Percentiles rank a stretch among this genome's conserved stretches.
These are phyloP conservation scores for Columbina picui DNA, from an alignment of 2,113 vertebrate genomes.

Conservation along the genomic window DNA sequence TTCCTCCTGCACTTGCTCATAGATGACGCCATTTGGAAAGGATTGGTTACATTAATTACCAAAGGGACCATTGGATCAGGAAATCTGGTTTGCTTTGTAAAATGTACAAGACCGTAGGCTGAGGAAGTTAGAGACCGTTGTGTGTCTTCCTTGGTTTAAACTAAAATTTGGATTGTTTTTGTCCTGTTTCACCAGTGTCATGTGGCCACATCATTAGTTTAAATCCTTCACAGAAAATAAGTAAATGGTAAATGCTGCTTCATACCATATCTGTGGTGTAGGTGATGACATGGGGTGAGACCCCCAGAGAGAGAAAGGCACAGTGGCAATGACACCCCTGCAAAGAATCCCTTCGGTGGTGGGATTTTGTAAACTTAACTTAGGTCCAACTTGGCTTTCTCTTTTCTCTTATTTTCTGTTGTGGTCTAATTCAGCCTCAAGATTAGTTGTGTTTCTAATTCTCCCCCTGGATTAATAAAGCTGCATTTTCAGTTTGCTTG, in stretches of 20 bases:
- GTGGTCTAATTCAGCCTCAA: background rate
- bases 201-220: background rate
- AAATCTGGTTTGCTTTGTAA: background rate
- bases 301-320: background rate
- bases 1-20: background rate
- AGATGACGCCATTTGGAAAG: background rate
- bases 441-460: background rate
- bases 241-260: background rate
- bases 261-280: background rate
- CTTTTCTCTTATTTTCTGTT: background rate
- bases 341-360: background rate
- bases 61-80: background rate
- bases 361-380: background rate
- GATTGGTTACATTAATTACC: background rate
- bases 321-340: background rate
- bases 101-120: background rate
- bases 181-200: background rate
- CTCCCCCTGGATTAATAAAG: background rate
- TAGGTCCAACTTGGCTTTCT: background rate
- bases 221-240: background rate
- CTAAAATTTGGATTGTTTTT: background rate
- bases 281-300: background rate
- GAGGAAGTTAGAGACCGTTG: background rate
- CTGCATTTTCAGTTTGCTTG: background rate
- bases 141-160: background rate